Evolutionary conservation across 37 sponge, comb jelly and placozoan species (phyloP).

Genomic region (Ephydatia muelleri): DNA sequence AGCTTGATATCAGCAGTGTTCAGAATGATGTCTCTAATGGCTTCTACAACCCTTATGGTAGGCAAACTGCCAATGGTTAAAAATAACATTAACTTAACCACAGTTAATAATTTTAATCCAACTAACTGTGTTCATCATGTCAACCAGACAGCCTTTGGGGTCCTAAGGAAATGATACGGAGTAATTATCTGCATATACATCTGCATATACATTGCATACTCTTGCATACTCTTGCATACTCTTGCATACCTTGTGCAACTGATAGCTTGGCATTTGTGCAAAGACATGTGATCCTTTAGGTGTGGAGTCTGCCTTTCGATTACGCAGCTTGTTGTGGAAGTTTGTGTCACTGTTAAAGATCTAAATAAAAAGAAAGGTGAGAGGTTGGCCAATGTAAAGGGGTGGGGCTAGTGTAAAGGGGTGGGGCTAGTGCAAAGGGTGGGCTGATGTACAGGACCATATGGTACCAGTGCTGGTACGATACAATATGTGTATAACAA

Average conservation of each 20-base stretch:
- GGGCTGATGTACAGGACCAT: neutral
- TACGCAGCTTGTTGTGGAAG: constrained; percentile 70
- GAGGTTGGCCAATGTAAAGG: neutral
- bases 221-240: neutral
- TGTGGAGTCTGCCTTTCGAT: constrained; percentile 20
- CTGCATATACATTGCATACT: neutral
- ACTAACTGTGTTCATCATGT: constrained; percentile 78
- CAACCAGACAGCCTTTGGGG: constrained; percentile 84
- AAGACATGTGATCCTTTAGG: constrained; percentile 30
- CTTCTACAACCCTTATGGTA: constrained; percentile 75
- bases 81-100: neutral
- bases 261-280: constrained; percentile 57
- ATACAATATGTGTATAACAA: too few relatives aligned
- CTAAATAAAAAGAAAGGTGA: constrained; percentile 22
- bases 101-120: neutral
- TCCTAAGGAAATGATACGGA: constrained; percentile 23
- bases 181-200: neutral
- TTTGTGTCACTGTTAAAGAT: constrained; percentile 68
- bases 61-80: constrained; percentile 52
- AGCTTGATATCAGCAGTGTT: constrained; percentile 60
- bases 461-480: neutral
- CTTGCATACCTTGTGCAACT: constrained; percentile 64
- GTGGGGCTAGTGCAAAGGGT: neutral
- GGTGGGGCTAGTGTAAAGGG: neutral
- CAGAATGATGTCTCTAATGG: constrained; percentile 54